These are phyloP conservation scores for Meloidogyne hapla DNA, from an alignment of 1,140 invertebrate genomes.

Conservation along the genomic window DNA sequence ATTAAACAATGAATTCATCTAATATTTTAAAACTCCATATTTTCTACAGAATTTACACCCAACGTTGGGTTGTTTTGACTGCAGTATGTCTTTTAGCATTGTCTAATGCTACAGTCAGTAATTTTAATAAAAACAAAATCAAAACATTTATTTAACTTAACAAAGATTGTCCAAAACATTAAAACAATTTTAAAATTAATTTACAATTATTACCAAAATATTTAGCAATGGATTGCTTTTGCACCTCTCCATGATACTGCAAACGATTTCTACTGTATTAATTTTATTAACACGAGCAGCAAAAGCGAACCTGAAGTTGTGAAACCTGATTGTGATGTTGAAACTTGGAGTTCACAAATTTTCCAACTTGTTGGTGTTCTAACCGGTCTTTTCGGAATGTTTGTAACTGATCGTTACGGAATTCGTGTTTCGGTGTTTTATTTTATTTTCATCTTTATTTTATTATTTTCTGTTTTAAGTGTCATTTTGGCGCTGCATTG, in stretches of 20 bases:
- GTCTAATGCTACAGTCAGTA: conserved; percentile 61
- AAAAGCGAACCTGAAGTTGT: background rate
- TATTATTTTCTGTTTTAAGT: conserved; percentile 43
- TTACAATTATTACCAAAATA: background rate
- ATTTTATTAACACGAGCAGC: background rate
- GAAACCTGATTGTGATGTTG: conserved; percentile 51
- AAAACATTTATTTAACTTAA: background rate
- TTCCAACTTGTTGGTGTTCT: conserved; percentile 61
- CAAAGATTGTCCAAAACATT: background rate
- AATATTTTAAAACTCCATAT: background rate
- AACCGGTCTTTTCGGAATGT: conserved; percentile 60
- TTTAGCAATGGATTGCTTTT: conserved; percentile 61
- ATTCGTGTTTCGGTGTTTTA: conserved; percentile 55
- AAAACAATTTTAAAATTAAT: background rate
- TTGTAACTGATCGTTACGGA: conserved; percentile 58
- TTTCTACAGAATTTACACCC: conserved; percentile 27
- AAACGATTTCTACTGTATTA: conserved; percentile 52
- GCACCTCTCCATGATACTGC: conserved; percentile 52
- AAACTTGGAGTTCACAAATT: conserved; percentile 55
- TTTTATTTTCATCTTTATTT: background rate
- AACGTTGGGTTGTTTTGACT: conserved; percentile 54
- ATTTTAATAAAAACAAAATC: conserved; percentile 6
- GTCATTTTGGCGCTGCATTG: conserved; percentile 42
- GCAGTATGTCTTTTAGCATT: conserved; percentile 58
- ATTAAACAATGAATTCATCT: background rate